Conservation (phyloP, 2,888 invertebrate species). For the Gastracanthus pulcherrimus region DNA sequence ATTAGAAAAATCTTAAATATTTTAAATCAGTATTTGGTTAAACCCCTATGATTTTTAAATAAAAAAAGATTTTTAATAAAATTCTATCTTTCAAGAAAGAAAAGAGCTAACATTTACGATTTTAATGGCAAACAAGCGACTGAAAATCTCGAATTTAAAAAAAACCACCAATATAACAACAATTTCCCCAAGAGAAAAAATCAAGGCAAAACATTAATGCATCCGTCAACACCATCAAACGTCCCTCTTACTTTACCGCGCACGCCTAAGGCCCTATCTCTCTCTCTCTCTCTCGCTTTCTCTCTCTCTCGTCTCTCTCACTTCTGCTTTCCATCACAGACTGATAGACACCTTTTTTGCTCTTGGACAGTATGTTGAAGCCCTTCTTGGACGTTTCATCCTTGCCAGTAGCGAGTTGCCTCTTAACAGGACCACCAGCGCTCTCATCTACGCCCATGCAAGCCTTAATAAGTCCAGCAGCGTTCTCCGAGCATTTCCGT, state of each 20-base stretch:
- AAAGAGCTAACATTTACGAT: no score
- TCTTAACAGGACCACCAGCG: slow-evolving; percentile 71
- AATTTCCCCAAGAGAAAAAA: not conserved
- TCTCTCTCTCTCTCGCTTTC: slow-evolving; percentile 6
- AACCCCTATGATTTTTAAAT: not conserved
- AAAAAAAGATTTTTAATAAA: no score
- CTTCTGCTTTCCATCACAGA: no score
- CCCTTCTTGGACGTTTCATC: slow-evolving; percentile 74
- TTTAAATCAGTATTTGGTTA: no score
- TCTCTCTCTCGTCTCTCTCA: slow-evolving; percentile 1
- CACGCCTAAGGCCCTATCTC: slow-evolving; percentile 23
- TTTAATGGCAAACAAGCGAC: not conserved
- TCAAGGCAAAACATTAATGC: not conserved
- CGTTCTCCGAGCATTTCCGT: slow-evolving; percentile 82
- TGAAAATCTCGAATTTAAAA: not conserved
- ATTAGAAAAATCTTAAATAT: not conserved
- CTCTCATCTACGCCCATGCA: slow-evolving; percentile 79
- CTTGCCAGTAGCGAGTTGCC: slow-evolving; percentile 76
- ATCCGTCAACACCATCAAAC: not conserved
- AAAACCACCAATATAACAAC: not conserved
- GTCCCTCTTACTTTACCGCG: not conserved
- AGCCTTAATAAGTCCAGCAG: slow-evolving; percentile 81
- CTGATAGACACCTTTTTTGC: slow-evolving; percentile 74
- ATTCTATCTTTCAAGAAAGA: no score
- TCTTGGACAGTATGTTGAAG: slow-evolving; percentile 74